phyloP scores from a whole-genome alignment of 64 coral and sea anemone genomes.

The Anthopleura sola region DNA sequence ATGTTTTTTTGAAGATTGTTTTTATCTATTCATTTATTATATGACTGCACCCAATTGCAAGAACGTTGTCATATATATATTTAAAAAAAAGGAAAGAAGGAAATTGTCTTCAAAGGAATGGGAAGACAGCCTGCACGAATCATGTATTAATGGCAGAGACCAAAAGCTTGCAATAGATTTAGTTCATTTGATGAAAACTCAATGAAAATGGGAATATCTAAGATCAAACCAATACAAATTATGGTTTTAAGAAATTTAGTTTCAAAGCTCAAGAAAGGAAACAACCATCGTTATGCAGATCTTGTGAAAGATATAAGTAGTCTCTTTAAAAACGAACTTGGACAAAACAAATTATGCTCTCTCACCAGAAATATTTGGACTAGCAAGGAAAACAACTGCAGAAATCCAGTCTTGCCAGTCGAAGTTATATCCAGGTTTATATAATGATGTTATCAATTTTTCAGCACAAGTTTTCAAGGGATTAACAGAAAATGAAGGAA shows the following conservation, averaged over 20 bases:
- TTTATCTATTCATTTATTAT: too few relatives aligned
- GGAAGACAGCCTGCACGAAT: conserved; percentile 24
- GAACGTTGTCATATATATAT: too few relatives aligned
- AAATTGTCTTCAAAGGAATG: conserved; percentile 34
- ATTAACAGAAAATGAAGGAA: conserved; percentile 18
- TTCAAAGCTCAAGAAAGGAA: conserved; percentile 39
- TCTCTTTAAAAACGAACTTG: conserved; percentile 39
- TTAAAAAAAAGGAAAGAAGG: conserved; percentile 19
- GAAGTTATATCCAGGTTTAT: conserved; percentile 33
- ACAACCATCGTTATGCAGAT: conserved; percentile 46
- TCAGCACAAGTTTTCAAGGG: background rate
- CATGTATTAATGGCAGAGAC: conserved; percentile 48
- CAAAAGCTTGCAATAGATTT: too few relatives aligned
- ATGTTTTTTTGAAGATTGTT: too few relatives aligned
- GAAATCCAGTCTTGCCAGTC: conserved; percentile 3
- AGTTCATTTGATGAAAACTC: too few relatives aligned
- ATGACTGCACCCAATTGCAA: too few relatives aligned
- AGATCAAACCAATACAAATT: conserved; percentile 41
- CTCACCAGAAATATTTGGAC: conserved; percentile 37
- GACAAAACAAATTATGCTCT: conserved; percentile 37
- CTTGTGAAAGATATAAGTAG: conserved; percentile 45
- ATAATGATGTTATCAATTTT: conserved; percentile 18
- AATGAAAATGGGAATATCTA: conserved; percentile 32
- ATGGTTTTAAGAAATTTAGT: conserved; percentile 38
- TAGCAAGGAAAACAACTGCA: conserved; percentile 29